Evolutionary conservation across 2,888 invertebrate genomes (phyloP), one percentile per base, ranked within the genome.

Genomic region (Cepaea hortensis): DNA sequence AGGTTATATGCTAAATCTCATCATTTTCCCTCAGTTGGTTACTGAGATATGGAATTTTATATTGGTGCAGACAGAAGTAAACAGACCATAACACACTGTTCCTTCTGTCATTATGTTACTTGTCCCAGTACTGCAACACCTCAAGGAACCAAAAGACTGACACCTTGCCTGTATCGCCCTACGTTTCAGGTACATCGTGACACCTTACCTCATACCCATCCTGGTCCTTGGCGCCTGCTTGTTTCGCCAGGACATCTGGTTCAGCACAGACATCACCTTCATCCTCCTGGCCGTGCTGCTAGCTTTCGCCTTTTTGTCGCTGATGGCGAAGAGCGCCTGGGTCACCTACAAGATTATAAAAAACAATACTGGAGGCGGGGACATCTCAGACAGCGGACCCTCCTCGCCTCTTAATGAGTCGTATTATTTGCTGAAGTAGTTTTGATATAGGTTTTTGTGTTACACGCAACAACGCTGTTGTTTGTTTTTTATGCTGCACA

Each of bases 301-400:
- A 18, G 18, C 73, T 76, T 77, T 84, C 73, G 70, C 73, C 65
- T 81, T 87, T 55, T 18, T 87, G 46, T 23, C 77, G 18, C 20
- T 81, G 11, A 77, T 87, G 76, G 11, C 82, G n/a, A 76, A 81
- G 77, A 84, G 76, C 48, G 79, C 82, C 55, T 76, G 76, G 81
- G 61, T 70, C n/a, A 46, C 85, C 73, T 81, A 61, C 81, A 61
- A 81, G 50, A 81, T 84, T 65, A 68, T 88, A 61, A 83, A n/a
- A 18, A 50, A 68, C 65, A 72, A 50, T 68, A 61, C 70, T n/a
- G 62, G 70, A 13, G 84, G 85, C 15, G 48, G 80, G 9, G 86
- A 70, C 62, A 81, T 86, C 77, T 85, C 75, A 5, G 23, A 13
- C 61, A 68, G 46, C 11, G 55, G 70, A 3, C 73, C 81, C 5